phyloP scores from a whole-genome alignment of 2,113 vertebrate genomes.

The Oplegnathus fasciatus region DNA sequence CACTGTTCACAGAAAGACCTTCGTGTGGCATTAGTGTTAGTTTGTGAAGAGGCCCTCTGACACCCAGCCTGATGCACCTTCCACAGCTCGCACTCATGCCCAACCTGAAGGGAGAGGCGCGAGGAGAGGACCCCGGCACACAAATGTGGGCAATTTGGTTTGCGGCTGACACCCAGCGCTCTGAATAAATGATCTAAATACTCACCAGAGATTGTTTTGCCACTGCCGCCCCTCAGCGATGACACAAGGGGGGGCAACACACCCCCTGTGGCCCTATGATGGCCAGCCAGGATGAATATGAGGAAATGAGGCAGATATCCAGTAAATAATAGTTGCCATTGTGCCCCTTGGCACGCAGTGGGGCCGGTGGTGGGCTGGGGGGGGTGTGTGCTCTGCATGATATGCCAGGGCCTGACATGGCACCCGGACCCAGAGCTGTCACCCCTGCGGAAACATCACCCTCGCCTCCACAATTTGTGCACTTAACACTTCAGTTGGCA shows the following conservation, averaged over 20 bases:
- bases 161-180: constrained; percentile 73
- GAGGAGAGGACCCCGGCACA: constrained; percentile 26
- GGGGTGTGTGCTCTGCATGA: constrained; percentile 58
- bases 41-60: constrained; percentile 66
- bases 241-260: constrained; percentile 57
- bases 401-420: constrained; percentile 79
- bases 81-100: constrained; percentile 46
- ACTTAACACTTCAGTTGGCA: constrained; percentile 87
- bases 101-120: constrained; percentile 68
- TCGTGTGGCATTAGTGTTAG: constrained; percentile 78
- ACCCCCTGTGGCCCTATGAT: constrained; percentile 66
- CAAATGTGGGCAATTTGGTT: constrained; percentile 76
- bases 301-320: constrained; percentile 85
- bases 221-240: constrained; percentile 76
- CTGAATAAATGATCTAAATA: constrained; percentile 83
- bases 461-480: constrained; percentile 84
- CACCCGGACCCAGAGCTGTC: constrained; percentile 81
- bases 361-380: constrained; percentile 42
- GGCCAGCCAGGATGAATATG: constrained; percentile 80
- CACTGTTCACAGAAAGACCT: constrained; percentile 66
- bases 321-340: constrained; percentile 85
- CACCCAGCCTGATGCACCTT: constrained; percentile 68
- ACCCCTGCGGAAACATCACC: constrained; percentile 84
- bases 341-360: constrained; percentile 75
- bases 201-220: constrained; percentile 80